Percentiles rank a stretch among this genome's conserved stretches.
Evolutionary conservation across 2,113 vertebrate species (phyloP).

Genomic region (Prochilodus magdalenae): DNA sequence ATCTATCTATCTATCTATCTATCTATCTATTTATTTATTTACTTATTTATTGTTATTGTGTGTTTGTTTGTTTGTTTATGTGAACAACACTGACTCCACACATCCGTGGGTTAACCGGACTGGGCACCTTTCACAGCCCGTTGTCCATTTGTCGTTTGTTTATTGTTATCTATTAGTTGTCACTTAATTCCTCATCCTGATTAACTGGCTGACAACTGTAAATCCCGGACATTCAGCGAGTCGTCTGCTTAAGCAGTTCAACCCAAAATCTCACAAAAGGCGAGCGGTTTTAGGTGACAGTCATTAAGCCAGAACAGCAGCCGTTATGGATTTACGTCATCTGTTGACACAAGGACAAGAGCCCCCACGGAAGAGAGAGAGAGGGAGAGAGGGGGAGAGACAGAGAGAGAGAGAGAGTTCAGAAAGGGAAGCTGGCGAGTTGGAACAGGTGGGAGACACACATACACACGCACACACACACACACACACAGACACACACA

Average conservation of each 20-base stretch:
- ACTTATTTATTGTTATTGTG: no score
- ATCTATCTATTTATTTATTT: no score
- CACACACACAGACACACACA: constrained; percentile 1
- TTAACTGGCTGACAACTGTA: not conserved
- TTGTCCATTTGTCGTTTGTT: no score
- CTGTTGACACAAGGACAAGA: constrained; percentile 47
- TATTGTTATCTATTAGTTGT: not conserved
- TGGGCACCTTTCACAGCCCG: no score
- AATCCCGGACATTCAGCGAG: constrained; percentile 9
- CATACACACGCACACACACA: not conserved
- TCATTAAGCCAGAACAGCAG: constrained; percentile 39
- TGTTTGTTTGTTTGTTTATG: no score
- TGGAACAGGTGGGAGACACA: constrained; percentile 71
- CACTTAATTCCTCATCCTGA: constrained; percentile 17
- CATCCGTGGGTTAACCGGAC: no score
- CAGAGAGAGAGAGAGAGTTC: constrained; percentile 12
- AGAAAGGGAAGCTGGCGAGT: constrained; percentile 40
- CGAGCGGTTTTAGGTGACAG: constrained; percentile 41
- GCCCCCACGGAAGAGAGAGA: not conserved
- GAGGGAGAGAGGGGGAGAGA: not conserved
- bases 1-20: no score
- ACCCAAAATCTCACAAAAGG: constrained; percentile 37
- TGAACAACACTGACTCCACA: no score
- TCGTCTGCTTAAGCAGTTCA: constrained; percentile 3
- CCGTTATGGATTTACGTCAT: constrained; percentile 53